A percentile compares a stretch with the other conserved stretches of the same genome.
phyloP scores from a whole-genome alignment of 2,113 vertebrate species.

The Chlorodrepanis virens region DNA sequence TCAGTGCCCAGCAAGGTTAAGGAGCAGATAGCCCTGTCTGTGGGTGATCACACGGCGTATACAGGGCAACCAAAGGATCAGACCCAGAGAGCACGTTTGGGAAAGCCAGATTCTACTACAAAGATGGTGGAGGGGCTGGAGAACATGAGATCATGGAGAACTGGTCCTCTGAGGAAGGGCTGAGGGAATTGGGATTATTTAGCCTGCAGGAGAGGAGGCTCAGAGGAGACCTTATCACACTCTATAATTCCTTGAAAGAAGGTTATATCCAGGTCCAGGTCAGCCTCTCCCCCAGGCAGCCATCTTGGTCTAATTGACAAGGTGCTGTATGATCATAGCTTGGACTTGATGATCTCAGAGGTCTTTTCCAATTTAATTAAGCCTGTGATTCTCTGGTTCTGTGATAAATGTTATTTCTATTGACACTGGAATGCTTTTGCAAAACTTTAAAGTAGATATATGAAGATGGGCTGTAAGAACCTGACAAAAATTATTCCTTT shows the following conservation, averaged over 20 bases:
- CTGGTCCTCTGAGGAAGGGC: fast-evolving
- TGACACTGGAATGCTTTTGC: background rate
- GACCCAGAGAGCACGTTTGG: background rate
- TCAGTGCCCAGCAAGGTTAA: background rate
- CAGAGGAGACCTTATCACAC: background rate
- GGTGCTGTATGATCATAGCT: background rate
- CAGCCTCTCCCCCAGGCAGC: background rate
- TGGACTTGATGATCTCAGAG: background rate
- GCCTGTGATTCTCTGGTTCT: background rate
- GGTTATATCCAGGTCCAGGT: background rate
- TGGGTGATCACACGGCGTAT: fast-evolving
- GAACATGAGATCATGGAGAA: background rate
- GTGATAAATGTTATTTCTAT: background rate
- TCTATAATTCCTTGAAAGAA: background rate
- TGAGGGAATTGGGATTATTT: background rate
- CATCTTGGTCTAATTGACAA: background rate
- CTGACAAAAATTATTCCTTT: background rate
- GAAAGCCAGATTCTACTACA: background rate
- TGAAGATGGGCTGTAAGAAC: background rate
- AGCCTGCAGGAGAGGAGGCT: background rate
- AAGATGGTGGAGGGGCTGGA: background rate
- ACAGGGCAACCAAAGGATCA: background rate
- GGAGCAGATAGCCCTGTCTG: background rate
- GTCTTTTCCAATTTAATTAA: background rate
- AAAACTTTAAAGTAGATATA: background rate